Evolutionary conservation across 1,140 invertebrate genomes (phyloP).

Genomic region (Leptinotarsa undecemlineata): DNA sequence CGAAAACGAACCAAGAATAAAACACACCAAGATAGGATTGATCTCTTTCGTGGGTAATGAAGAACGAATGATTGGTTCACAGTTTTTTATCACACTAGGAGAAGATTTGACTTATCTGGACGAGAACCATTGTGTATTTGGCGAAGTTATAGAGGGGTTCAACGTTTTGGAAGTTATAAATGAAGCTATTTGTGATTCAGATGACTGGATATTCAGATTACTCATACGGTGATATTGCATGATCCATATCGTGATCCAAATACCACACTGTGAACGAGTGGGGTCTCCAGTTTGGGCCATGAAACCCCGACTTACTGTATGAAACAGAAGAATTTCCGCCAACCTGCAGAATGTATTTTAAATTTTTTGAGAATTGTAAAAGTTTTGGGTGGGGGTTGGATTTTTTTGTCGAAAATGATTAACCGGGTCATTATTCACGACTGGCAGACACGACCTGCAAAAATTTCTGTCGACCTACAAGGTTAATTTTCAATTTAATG

Average conservation of each 20-base stretch:
- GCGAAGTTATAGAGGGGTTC: slow-evolving; percentile 91
- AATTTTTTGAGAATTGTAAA: too few species aligned
- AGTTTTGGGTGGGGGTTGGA: too few species aligned
- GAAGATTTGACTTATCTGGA: slow-evolving; percentile 91
- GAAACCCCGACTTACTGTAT: slow-evolving; percentile 90
- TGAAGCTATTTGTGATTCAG: slow-evolving; percentile 89
- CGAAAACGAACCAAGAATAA: slow-evolving; percentile 88
- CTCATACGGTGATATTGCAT: slow-evolving; percentile 94
- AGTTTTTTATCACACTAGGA: slow-evolving; percentile 96
- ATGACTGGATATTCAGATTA: slow-evolving; percentile 95
- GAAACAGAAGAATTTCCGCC: slow-evolving; percentile 67
- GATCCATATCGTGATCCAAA: slow-evolving; percentile 94
- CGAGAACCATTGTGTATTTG: slow-evolving; percentile 94
- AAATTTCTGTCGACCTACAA: too few species aligned
- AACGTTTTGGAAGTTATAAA: slow-evolving; percentile 85
- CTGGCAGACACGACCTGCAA: too few species aligned
- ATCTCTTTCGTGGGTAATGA: slow-evolving; percentile 92
- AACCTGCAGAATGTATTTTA: too few species aligned
- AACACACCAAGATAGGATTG: slow-evolving; percentile 83
- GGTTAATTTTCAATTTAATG: too few species aligned
- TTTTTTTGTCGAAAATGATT: too few species aligned
- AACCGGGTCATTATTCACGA: too few species aligned
- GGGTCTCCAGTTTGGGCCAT: slow-evolving; percentile 99
- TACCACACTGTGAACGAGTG: slow-evolving; percentile 79
- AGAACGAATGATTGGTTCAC: slow-evolving; percentile 90